A percentile compares a stretch with the other conserved stretches of the same genome.
phyloP scores from a whole-genome alignment of 2,113 vertebrate species.

The Chiloscyllium plagiosum region DNA sequence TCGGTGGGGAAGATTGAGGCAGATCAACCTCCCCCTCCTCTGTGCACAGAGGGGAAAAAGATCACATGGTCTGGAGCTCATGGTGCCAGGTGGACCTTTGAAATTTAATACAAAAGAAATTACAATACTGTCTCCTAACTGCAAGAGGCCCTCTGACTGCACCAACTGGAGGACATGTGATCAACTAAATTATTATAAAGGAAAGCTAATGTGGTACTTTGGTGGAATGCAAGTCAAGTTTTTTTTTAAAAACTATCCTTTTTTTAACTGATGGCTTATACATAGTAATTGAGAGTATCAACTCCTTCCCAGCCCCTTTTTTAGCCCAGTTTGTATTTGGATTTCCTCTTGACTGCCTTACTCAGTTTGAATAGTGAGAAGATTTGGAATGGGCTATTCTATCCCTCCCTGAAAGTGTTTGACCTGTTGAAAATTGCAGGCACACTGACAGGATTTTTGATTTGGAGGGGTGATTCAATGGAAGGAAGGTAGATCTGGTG shows the following conservation, averaged over 20 bases:
- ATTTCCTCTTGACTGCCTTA: background rate
- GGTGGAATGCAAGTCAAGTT: conserved; percentile 11
- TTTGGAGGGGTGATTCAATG: background rate
- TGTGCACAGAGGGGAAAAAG: background rate
- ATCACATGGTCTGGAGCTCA: background rate
- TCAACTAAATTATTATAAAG: background rate
- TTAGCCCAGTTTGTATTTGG: background rate
- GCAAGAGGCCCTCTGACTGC: background rate
- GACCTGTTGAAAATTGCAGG: background rate
- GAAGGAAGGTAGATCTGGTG: background rate
- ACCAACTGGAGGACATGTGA: background rate
- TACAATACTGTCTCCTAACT: conserved; percentile 23
- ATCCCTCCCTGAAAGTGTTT: background rate
- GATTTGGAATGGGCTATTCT: background rate
- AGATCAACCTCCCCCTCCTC: background rate
- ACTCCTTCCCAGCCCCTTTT: background rate
- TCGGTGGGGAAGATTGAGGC: conserved; percentile 45
- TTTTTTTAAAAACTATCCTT: background rate
- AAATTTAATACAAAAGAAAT: conserved; percentile 2
- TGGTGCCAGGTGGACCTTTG: background rate
- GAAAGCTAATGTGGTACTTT: conserved; percentile 8
- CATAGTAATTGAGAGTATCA: background rate
- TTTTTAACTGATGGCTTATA: background rate
- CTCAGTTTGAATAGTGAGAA: background rate
- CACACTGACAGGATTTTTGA: background rate